phyloP scores from a whole-genome alignment of 2,797 vertebrate species.

The Pagetopsis macropterus region DNA sequence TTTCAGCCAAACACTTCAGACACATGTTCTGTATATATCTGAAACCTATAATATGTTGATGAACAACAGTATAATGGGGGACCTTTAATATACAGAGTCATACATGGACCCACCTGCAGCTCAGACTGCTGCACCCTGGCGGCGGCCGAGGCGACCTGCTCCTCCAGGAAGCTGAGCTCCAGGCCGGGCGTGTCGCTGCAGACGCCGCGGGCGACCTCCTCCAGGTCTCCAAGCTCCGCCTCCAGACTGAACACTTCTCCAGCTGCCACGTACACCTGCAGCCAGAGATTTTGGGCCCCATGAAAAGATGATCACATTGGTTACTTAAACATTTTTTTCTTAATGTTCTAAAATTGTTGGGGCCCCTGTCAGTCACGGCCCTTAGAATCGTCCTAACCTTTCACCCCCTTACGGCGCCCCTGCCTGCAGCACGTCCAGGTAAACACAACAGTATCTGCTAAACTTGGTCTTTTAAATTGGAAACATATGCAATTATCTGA shows the following conservation, averaged over 20 bases:
- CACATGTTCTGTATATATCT: no score
- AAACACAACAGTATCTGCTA: background rate
- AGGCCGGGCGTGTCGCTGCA: slow-evolving; percentile 85
- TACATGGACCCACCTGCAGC: slow-evolving; percentile 85
- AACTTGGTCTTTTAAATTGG: background rate
- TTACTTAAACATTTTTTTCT: no score
- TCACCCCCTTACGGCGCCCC: no score
- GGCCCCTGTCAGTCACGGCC: no score
- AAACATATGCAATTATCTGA: background rate
- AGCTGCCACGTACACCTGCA: slow-evolving; percentile 88
- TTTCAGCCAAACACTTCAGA: no score
- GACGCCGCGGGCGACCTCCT: slow-evolving; percentile 89
- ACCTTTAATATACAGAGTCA: background rate
- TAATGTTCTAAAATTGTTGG: no score
- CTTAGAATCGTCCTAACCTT: no score
- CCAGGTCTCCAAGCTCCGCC: slow-evolving; percentile 90
- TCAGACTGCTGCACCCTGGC: slow-evolving; percentile 96
- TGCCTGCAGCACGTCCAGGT: slow-evolving; percentile 75
- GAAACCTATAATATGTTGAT: no score
- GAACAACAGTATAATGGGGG: no score
- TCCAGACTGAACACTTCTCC: slow-evolving; percentile 91
- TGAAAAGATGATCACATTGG: no score
- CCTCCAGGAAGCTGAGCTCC: slow-evolving; percentile 91
- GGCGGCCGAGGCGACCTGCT: slow-evolving; percentile 94
- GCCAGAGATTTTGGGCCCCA: no score